phyloP scores from a whole-genome alignment of 2,797 vertebrate species.

The Chiroxiphia lanceolata region DNA sequence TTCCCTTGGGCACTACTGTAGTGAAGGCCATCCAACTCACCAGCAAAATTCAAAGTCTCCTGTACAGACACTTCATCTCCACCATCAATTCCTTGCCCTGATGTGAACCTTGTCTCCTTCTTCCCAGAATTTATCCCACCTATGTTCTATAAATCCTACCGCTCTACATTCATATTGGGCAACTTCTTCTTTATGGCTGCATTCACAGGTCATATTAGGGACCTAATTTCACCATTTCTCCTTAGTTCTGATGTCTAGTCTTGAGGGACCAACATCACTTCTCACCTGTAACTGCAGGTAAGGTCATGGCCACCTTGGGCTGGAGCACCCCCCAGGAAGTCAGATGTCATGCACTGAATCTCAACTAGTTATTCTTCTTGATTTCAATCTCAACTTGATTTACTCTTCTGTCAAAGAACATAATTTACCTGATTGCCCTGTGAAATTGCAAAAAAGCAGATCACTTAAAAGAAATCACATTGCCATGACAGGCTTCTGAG shows the following conservation, averaged over 20 bases:
- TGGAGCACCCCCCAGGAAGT: not conserved
- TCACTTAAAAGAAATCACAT: not conserved
- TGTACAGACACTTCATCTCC: not conserved
- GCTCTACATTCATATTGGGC: not conserved
- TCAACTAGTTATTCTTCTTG: not conserved
- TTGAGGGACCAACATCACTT: not conserved
- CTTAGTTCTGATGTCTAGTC: not conserved
- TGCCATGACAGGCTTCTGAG: not conserved
- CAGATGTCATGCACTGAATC: not conserved
- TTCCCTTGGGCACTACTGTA: rapidly evolving
- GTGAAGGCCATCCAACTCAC: not conserved
- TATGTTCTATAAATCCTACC: not conserved
- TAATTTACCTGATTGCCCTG: not conserved
- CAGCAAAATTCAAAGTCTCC: not conserved
- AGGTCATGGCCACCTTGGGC: not conserved
- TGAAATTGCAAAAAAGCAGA: not conserved
- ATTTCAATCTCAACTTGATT: not conserved
- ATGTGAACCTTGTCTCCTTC: not conserved
- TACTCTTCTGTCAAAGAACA: not conserved
- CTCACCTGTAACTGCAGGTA: not conserved
- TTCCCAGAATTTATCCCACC: not conserved
- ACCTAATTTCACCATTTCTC: not conserved
- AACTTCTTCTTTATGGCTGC: not conserved
- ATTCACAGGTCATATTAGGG: rapidly evolving
- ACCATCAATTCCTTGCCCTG: not conserved